Evolutionary conservation across 2,113 vertebrate genomes (phyloP).

Genomic region (Leuciscus idus): DNA sequence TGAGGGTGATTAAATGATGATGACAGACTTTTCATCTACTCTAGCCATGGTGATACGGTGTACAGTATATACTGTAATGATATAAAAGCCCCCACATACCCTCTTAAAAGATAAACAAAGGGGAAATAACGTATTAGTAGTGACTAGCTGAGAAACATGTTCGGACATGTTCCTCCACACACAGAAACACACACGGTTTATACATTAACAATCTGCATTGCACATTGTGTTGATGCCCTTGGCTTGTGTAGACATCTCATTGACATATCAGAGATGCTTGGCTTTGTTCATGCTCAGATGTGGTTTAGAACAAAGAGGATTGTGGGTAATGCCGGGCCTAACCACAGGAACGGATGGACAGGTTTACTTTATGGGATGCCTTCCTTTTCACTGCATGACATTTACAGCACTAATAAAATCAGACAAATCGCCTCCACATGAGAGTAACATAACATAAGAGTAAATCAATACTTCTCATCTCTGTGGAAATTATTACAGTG

Average conservation of each 20-base stretch:
- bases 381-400: slow-evolving; percentile 34
- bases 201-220: slow-evolving; percentile 10
- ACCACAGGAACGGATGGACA: not conserved
- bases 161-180: slow-evolving; percentile 18
- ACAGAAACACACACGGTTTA: slow-evolving; percentile 10
- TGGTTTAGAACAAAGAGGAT: slow-evolving; percentile 41
- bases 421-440: slow-evolving; percentile 34
- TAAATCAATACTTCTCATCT: slow-evolving; percentile 6
- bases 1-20: slow-evolving; percentile 23
- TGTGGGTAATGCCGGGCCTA: slow-evolving; percentile 24
- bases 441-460: slow-evolving; percentile 19
- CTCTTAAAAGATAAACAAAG: slow-evolving; percentile 4
- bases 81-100: not conserved
- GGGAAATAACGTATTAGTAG: slow-evolving; percentile 61
- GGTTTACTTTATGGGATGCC: slow-evolving; percentile 34
- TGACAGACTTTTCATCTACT: slow-evolving; percentile 27
- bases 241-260: slow-evolving; percentile 44
- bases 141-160: slow-evolving; percentile 44
- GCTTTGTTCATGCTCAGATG: slow-evolving; percentile 47
- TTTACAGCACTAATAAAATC: slow-evolving; percentile 31
- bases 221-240: slow-evolving; percentile 9
- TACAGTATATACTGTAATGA: not conserved
- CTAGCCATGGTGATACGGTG: not conserved
- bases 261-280: slow-evolving; percentile 23
- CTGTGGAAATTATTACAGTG: too few relatives aligned